phyloP scores from a whole-genome alignment of 2,113 vertebrate species.

The Paramormyrops kingsleyae region DNA sequence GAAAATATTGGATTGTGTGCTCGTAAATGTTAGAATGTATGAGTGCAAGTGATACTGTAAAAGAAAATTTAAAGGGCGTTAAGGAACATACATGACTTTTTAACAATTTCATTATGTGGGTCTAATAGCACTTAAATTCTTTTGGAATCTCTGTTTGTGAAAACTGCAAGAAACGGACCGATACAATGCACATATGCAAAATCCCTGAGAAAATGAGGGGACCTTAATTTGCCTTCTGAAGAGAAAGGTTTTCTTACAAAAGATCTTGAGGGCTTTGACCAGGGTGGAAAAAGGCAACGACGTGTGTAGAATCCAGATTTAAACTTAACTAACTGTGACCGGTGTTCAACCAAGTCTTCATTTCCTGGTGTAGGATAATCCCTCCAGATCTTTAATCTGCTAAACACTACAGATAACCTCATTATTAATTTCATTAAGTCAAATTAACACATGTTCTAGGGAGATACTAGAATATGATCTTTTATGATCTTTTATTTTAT shows the following conservation, averaged over 20 bases:
- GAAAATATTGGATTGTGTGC: neutral
- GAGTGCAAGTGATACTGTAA: neutral
- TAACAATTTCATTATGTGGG: neutral
- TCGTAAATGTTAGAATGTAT: neutral
- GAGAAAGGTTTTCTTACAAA: neutral
- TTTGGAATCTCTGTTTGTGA: neutral
- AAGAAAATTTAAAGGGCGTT: neutral
- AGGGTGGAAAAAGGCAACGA: neutral
- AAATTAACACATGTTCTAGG: neutral
- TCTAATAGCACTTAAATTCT: neutral
- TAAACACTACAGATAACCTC: neutral
- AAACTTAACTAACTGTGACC: neutral
- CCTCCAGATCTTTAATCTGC: neutral
- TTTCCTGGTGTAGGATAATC: neutral
- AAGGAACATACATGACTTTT: neutral
- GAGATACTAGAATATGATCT: neutral
- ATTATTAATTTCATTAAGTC: neutral
- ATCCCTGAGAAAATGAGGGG: neutral
- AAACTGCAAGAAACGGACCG: neutral
- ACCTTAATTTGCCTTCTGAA: constrained; percentile 24
- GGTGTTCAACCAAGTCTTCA: neutral
- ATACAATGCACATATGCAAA: neutral
- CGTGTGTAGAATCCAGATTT: constrained; percentile 1
- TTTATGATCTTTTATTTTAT: neutral
- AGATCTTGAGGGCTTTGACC: neutral